A percentile compares a stretch with the other conserved stretches of the same genome.
Evolutionary conservation across 1,140 invertebrate genomes (phyloP).

Genomic region (Liolophura sinensis): DNA sequence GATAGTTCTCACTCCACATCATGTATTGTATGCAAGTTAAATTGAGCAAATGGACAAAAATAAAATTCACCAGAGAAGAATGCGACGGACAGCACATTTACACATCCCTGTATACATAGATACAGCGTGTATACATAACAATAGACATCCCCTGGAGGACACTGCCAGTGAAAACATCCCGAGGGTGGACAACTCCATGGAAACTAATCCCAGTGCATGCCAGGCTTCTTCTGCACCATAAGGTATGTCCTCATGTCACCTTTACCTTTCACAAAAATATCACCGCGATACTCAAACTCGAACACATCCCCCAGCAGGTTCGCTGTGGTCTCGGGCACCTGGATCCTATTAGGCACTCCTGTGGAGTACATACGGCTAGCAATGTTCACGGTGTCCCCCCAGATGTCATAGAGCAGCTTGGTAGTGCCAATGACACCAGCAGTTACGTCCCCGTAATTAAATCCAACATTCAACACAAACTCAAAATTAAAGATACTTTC

Average conservation of each 20-base stretch:
- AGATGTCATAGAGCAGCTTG: constrained; percentile 96
- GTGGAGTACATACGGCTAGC: constrained; percentile 91
- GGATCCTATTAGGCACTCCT: constrained; percentile 77
- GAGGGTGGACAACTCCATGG: neutral
- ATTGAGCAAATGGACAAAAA: too few relatives aligned
- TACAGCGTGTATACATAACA: constrained; percentile 3
- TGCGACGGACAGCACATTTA: too few relatives aligned
- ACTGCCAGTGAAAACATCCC: neutral
- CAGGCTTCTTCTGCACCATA: constrained; percentile 49
- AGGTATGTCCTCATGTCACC: constrained; percentile 69
- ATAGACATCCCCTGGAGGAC: neutral
- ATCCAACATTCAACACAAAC: constrained; percentile 78
- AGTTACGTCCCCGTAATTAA: constrained; percentile 82
- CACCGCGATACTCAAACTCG: constrained; percentile 57
- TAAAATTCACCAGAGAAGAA: too few relatives aligned
- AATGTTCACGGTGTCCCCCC: constrained; percentile 98
- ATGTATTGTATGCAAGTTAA: too few relatives aligned
- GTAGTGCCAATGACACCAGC: constrained; percentile 96
- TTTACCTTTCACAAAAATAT: constrained; percentile 58
- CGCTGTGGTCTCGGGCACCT: constrained; percentile 67
- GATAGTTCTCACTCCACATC: too few relatives aligned
- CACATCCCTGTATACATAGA: too few relatives aligned
- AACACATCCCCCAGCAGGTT: constrained; percentile 64
- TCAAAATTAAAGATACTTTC: constrained; percentile 85
- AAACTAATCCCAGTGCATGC: constrained; percentile 36